Evolutionary conservation across 1,140 invertebrate species (phyloP), one percentile per base, ranked within the genome.

Genomic region (Brachionus sp.): DNA sequence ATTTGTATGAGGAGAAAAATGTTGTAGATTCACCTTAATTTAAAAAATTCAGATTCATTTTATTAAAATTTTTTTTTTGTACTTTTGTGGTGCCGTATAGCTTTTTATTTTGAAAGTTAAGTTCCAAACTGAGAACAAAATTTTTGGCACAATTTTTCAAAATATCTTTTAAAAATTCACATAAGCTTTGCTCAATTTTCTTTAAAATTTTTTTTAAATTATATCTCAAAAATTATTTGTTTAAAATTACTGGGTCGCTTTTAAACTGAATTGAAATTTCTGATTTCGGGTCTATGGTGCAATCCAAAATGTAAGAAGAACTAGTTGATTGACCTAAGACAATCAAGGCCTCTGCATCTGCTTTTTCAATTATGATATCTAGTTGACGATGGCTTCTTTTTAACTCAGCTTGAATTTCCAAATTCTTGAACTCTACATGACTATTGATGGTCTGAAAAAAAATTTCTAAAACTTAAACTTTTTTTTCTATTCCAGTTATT

Each of bases 101-200:
- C 7, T 44, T 75, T 75, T 75, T 75, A 25, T 44, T 75, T 46
- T 46, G 42, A 75, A 75, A 75, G 19, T 75, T 75, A 3, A 75
- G 70, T 46, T 75, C 70, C 13, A 75, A 46, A 46, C 29, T 75
- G 3, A 75, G 70, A 25, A 46, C 39, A 75, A 75, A 75, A 12
- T 75, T 19, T 13, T 50, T 75, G 12, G 13, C 9, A 9, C 16
- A 19, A n/a, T 23, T 75, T 35, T 50, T 75, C 1, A 75, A 3
- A 44, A 75, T 7, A 50, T 25, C n/a, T 19, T 29, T 44, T n/a
- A 75, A 19, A 75, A 46, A 46, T 25, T 75, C 19, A 35, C 19
- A 12, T 44, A 75, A 75, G 13, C 39, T 29, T 44, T 29, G 9
- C n/a, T 75, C 70, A 9, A 75, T 46, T 12, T 46, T 75, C 70